These are phyloP conservation scores for Acanthoscelides obtectus DNA, from an alignment of 2,888 invertebrate genomes.

Conservation along the genomic window DNA sequence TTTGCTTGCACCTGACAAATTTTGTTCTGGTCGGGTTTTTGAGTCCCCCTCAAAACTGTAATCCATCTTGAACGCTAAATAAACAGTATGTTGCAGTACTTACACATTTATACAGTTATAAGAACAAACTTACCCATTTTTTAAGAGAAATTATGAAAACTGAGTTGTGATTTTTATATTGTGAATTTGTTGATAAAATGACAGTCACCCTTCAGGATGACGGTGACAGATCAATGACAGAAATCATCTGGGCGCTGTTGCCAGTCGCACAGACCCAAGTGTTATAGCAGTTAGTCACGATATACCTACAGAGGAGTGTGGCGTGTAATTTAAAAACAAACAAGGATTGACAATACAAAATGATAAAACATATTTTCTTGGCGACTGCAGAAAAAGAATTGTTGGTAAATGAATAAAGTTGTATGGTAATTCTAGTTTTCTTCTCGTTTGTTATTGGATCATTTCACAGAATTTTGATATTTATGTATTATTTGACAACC, in stretches of 20 bases:
- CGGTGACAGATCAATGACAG: not conserved
- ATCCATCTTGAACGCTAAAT: constrained; percentile 44
- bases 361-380: too few species aligned
- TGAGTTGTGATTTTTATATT: not conserved
- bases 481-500: not conserved
- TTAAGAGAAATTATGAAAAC: not conserved
- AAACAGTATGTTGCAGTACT: constrained; percentile 5
- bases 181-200: not conserved
- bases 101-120: not conserved
- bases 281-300: too few species aligned
- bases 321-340: too few species aligned
- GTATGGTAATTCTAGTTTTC: too few species aligned
- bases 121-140: not conserved
- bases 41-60: constrained; percentile 88
- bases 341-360: too few species aligned
- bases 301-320: too few species aligned
- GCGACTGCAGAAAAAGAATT: too few species aligned
- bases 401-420: too few species aligned
- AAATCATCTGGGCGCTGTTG: not conserved
- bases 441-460: too few species aligned
- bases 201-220: not conserved
- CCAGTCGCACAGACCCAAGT: not conserved
- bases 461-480: too few species aligned
- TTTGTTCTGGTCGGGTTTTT: constrained; percentile 81
- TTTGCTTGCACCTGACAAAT: constrained; percentile 80